phyloP scores from a whole-genome alignment of 1,140 invertebrate genomes.

The Coenobita brevimanus region DNA sequence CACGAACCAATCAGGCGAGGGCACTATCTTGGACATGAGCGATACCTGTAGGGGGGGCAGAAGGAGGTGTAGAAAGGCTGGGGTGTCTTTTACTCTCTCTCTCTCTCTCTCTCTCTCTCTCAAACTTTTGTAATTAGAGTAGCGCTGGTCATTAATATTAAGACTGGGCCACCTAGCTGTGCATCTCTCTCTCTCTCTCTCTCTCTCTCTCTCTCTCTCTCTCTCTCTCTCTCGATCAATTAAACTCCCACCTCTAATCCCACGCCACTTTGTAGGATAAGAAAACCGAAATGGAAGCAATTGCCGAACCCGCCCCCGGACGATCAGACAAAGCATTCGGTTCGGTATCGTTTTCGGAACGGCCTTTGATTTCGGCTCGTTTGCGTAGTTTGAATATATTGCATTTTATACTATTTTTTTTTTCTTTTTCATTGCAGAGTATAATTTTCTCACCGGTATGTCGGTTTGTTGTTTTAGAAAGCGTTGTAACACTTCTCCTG shows the following conservation, averaged over 20 bases:
- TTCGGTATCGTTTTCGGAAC: no score
- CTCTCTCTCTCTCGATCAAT: neutral
- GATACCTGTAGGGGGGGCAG: slow-evolving; percentile 79
- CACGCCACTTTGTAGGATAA: no score
- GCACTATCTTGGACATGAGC: slow-evolving; percentile 88
- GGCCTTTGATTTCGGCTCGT: no score
- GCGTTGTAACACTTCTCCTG: no score
- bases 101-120: slow-evolving; percentile 30
- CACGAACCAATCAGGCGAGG: slow-evolving; percentile 98
- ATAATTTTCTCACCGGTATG: no score
- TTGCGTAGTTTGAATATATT: no score
- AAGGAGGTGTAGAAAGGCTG: neutral
- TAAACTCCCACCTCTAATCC: neutral
- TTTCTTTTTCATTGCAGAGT: no score
- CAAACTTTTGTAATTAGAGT: neutral
- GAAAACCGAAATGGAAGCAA: no score
- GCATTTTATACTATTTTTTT: no score
- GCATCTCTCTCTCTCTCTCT: neutral
- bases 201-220: slow-evolving; percentile 52
- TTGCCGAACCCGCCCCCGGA: no score
- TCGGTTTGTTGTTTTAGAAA: no score
- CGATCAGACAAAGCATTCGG: no score
- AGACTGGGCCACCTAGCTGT: neutral
- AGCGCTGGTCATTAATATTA: neutral
- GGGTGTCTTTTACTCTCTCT: neutral